These are phyloP conservation scores for Kryphioiulus occultus DNA, from an alignment of 2,888 invertebrate species.

Conservation along the genomic window DNA sequence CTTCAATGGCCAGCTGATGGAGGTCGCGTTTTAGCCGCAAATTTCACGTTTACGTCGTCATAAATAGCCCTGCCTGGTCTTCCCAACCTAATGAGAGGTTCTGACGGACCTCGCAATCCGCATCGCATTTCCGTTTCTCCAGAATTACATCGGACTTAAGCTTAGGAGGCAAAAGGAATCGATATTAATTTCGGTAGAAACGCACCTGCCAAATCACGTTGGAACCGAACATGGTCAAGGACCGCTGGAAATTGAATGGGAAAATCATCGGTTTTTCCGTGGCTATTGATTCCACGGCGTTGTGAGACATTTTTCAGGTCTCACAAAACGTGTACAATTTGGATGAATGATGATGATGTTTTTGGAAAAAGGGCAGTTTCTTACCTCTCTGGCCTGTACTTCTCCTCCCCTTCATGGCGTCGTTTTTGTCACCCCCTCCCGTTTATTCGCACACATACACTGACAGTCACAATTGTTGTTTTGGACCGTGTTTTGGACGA, in stretches of 20 bases:
- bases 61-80: no score
- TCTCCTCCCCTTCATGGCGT: background rate
- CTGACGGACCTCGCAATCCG: background rate
- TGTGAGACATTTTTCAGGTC: no score
- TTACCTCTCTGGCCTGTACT: background rate
- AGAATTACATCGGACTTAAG: background rate
- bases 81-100: background rate
- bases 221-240: background rate
- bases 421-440: constrained; percentile 8
- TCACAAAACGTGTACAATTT: background rate
- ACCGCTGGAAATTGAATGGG: background rate
- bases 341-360: no score
- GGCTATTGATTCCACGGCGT: background rate
- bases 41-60: background rate
- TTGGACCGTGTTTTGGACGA: background rate
- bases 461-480: background rate
- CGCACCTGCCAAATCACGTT: background rate
- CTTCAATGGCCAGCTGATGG: background rate
- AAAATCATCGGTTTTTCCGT: no score
- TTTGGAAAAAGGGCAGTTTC: background rate
- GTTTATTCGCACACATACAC: background rate
- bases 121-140: no score
- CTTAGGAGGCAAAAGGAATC: background rate
- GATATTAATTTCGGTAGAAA: background rate
- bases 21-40: background rate